Percentiles rank a stretch among this genome's conserved stretches.
These are phyloP conservation scores for Lasiurus borealis DNA, from an alignment of 2,113 vertebrate genomes.

Conservation along the genomic window DNA sequence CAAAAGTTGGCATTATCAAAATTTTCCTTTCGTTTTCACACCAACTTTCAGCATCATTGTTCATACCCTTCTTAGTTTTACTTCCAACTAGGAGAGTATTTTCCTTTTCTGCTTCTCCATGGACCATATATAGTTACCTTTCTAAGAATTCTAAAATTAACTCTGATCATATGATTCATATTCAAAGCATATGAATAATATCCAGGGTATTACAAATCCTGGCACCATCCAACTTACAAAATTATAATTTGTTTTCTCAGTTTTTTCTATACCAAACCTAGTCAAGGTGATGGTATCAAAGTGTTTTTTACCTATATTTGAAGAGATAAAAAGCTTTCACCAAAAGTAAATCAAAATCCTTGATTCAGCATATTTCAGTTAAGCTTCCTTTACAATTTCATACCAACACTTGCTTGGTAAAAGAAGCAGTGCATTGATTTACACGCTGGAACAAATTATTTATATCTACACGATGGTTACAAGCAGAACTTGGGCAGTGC, in stretches of 20 bases:
- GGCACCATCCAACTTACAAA: background rate
- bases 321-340: background rate
- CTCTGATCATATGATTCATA: background rate
- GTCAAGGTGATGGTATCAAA: background rate
- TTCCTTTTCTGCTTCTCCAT: background rate
- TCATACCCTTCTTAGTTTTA: background rate
- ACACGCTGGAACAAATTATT: background rate
- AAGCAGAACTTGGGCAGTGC: background rate
- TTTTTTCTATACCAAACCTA: background rate
- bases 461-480: background rate
- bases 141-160: background rate
- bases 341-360: background rate
- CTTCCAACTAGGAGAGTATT: background rate
- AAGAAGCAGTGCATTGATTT: background rate
- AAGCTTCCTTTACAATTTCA: background rate
- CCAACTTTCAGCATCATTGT: background rate
- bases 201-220: background rate
- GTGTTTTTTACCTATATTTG: background rate
- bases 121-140: background rate
- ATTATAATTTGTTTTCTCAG: background rate
- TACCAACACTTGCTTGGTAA: background rate
- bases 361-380: background rate
- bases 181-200: background rate
- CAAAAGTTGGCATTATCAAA: background rate
- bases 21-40: background rate